phyloP scores from a whole-genome alignment of 2,113 vertebrate genomes.

The Hypanus sabinus region DNA sequence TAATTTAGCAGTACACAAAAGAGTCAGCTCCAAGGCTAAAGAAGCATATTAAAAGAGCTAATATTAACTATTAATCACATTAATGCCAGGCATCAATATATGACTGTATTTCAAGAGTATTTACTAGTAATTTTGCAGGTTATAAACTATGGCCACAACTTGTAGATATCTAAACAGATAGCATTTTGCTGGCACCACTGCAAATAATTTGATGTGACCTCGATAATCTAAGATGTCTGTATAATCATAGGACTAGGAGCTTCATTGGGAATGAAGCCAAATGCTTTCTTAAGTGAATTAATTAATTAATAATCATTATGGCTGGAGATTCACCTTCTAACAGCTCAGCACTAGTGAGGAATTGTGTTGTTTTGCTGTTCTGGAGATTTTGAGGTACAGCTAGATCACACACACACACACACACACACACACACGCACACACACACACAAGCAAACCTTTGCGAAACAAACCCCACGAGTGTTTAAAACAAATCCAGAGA shows the following conservation, averaged over 20 bases:
- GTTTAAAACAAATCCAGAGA: conserved; percentile 16
- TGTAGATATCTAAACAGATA: background rate
- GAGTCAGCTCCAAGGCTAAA: background rate
- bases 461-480: too few relatives aligned
- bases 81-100: background rate
- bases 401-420: too few relatives aligned
- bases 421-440: too few relatives aligned
- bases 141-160: background rate
- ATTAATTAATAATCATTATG: background rate
- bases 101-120: background rate
- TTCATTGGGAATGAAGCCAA: background rate
- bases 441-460: too few relatives aligned
- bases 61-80: background rate
- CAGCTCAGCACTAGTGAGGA: background rate
- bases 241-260: background rate
- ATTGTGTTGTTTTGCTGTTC: background rate
- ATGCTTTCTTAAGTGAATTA: background rate
- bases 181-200: background rate
- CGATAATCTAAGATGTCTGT: background rate
- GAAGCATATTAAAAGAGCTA: background rate
- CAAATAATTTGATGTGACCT: background rate
- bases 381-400: background rate
- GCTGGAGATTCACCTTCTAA: conserved; percentile 14
- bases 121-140: background rate
- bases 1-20: background rate